Percentiles rank a stretch among this genome's conserved stretches.
phyloP scores from a whole-genome alignment of 37 sponge, comb jelly and placozoan species.

The Theonella swinhoei region DNA sequence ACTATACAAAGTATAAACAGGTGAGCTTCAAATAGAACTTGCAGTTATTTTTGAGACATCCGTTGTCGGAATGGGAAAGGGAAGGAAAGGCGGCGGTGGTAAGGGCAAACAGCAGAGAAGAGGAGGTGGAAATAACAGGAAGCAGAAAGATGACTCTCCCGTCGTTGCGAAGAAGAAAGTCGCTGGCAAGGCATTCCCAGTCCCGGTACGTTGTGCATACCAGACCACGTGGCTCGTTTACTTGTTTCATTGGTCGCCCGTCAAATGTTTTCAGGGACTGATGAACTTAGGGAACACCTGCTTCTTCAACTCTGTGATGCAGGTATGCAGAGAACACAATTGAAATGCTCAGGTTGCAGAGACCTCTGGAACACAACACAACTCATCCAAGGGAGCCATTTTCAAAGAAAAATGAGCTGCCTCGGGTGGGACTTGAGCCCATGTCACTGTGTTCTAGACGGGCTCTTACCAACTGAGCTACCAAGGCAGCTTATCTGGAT shows the following conservation, averaged over 20 bases:
- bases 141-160: neutral
- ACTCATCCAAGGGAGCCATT: too few relatives aligned
- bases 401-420: too few relatives aligned
- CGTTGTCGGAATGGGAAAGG: neutral
- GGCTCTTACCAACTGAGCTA: too few relatives aligned
- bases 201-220: neutral
- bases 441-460: too few relatives aligned
- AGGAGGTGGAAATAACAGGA: neutral
- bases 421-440: too few relatives aligned
- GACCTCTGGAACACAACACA: too few relatives aligned
- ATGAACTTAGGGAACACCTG: constrained; percentile 86
- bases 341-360: too few relatives aligned
- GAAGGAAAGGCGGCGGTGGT: neutral
- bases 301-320: constrained; percentile 88
- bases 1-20: too few relatives aligned
- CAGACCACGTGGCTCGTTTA: neutral
- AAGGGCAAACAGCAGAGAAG: neutral
- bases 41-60: constrained; percentile 2
- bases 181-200: neutral
- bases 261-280: constrained; percentile 57
- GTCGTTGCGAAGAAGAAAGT: neutral
- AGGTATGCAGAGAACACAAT: too few relatives aligned
- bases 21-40: neutral
- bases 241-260: neutral
- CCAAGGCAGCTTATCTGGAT: too few relatives aligned